Conservation (phyloP, 53 echinoderm and acorn worm species). For the Astropecten irregularis region DNA sequence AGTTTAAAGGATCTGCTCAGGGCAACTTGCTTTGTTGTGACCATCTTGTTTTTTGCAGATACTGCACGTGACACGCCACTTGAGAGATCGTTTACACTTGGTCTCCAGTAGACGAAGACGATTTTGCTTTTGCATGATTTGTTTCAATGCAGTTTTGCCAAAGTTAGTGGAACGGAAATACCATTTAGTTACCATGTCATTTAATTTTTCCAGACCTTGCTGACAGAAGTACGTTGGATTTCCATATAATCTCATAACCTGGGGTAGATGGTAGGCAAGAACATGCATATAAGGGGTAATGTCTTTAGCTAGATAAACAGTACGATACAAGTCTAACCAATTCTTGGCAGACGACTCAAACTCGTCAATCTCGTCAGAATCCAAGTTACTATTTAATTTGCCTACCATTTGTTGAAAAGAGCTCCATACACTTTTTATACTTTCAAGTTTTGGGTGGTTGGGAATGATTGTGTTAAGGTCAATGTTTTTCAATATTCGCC, state of each 20-base stretch:
- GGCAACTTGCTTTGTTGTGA: constrained; percentile 49
- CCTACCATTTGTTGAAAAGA: neutral
- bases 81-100: constrained; percentile 40
- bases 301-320: constrained; percentile 33
- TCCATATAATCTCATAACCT: constrained; percentile 34
- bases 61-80: constrained; percentile 52
- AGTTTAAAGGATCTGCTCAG: too few species aligned
- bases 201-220: constrained; percentile 36
- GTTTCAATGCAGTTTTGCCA: constrained; percentile 17
- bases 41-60: constrained; percentile 41
- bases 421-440: neutral
- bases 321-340: neutral
- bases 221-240: constrained; percentile 36
- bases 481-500: constrained; percentile 17
- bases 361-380: neutral
- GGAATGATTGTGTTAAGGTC: constrained; percentile 35
- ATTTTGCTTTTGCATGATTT: constrained; percentile 51
- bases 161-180: constrained; percentile 24
- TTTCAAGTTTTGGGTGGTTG: constrained; percentile 25
- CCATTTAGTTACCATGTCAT: constrained; percentile 24
- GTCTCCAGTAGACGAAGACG: constrained; percentile 18
- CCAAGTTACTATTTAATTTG: neutral
- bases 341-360: constrained; percentile 27
- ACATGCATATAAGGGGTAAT: constrained; percentile 74
- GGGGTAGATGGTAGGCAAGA: constrained; percentile 31